Conservation (phyloP, 2,113 vertebrate species). For the Larimichthys crocea region DNA sequence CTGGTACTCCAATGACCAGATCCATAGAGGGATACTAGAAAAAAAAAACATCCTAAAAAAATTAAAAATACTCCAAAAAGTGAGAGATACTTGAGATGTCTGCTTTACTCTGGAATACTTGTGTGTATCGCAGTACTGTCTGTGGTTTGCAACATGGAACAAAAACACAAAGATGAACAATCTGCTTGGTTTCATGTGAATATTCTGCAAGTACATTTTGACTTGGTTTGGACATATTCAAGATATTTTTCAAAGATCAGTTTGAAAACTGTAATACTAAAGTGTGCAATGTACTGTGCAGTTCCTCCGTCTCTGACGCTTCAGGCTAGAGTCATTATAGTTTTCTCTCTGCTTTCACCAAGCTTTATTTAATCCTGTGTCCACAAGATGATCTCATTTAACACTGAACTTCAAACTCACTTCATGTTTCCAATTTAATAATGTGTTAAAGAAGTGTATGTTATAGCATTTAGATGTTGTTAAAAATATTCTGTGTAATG, state of each 20-base stretch:
- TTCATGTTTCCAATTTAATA: conserved; percentile 3
- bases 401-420: neutral
- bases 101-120: too few relatives aligned
- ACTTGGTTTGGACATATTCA: neutral
- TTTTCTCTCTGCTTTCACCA: neutral
- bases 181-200: neutral
- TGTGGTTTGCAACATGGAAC: too few relatives aligned
- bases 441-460: neutral
- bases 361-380: neutral
- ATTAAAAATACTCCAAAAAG: neutral
- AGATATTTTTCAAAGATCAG: too few relatives aligned
- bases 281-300: neutral
- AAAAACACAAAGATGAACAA: too few relatives aligned
- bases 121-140: too few relatives aligned
- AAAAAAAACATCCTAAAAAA: neutral
- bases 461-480: conserved; percentile 3
- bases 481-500: conserved; percentile 22
- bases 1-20: neutral
- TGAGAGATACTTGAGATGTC: too few relatives aligned
- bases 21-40: neutral
- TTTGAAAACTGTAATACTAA: neutral
- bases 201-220: neutral
- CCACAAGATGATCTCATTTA: conserved; percentile 7
- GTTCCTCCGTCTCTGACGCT: neutral
- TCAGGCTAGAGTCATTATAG: neutral